Conservation (phyloP, 2,797 vertebrate genomes). For the Propithecus deckenii region DNA sequence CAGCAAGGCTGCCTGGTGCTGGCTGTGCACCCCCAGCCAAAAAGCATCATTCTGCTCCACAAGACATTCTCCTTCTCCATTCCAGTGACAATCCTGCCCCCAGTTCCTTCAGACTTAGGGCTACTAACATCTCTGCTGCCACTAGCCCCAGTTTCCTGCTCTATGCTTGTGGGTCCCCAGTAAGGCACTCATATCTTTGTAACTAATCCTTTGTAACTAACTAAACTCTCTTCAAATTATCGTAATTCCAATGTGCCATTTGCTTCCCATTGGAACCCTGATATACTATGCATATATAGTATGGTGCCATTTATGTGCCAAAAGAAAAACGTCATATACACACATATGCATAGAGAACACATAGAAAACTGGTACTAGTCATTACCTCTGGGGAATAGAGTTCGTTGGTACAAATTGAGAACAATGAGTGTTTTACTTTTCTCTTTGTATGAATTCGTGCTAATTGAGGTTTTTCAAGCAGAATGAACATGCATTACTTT, state of each 20-base stretch:
- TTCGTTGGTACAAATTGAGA: background rate
- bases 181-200: background rate
- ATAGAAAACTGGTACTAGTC: background rate
- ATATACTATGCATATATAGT: background rate
- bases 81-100: background rate
- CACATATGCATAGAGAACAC: background rate
- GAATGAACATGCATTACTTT: background rate
- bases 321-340: background rate
- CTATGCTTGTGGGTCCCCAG: background rate
- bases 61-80: too few relatives aligned
- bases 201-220: background rate
- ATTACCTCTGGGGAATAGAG: background rate
- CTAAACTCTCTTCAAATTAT: background rate
- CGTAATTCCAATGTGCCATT: background rate
- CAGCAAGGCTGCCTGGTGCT: background rate
- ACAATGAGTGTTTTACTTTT: background rate
- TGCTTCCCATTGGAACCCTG: background rate
- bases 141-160: background rate
- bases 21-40: background rate
- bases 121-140: background rate
- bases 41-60: background rate
- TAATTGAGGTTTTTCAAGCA: background rate
- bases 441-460: background rate
- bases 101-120: background rate
- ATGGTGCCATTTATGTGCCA: background rate